phyloP scores from a whole-genome alignment of 2,797 vertebrate species.

The Lindbergichthys nudifrons region DNA sequence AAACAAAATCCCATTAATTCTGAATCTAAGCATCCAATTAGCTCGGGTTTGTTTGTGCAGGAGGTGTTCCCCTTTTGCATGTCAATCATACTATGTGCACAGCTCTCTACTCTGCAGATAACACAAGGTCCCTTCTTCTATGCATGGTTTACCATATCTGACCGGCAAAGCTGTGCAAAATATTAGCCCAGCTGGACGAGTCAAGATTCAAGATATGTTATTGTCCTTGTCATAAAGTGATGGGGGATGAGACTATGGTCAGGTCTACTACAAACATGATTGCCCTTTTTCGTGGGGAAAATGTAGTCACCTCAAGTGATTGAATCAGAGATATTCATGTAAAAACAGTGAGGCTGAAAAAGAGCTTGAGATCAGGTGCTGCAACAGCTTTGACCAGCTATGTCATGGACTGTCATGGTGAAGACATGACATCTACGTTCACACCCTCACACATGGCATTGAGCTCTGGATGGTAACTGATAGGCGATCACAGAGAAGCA shows the following conservation, averaged over 20 bases:
- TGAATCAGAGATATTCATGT: not conserved
- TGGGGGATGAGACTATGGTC: not conserved
- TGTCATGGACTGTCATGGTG: not conserved
- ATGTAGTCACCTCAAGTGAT: not conserved
- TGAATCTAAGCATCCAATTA: conserved; percentile 7
- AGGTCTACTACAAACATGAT: not conserved
- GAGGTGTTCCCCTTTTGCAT: conserved; percentile 9
- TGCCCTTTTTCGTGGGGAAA: not conserved
- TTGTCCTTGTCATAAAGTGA: not conserved
- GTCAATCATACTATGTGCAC: conserved; percentile 22
- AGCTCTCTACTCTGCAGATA: conserved; percentile 4
- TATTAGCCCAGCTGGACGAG: too few relatives aligned
- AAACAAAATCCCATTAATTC: not conserved
- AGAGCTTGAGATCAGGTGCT: conserved; percentile 9
- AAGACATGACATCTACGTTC: not conserved
- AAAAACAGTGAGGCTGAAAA: not conserved
- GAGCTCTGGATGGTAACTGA: conserved; percentile 7
- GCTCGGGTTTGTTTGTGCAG: conserved; percentile 14
- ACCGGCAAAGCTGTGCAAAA: conserved; percentile 9
- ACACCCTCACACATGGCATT: not conserved
- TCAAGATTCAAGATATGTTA: too few relatives aligned
- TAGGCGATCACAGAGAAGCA: not conserved
- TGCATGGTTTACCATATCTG: conserved; percentile 8
- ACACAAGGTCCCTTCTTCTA: conserved; percentile 8
- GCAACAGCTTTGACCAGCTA: not conserved